phyloP scores from a whole-genome alignment of 2,113 vertebrate species.

The Rhabdornis inornatus region DNA sequence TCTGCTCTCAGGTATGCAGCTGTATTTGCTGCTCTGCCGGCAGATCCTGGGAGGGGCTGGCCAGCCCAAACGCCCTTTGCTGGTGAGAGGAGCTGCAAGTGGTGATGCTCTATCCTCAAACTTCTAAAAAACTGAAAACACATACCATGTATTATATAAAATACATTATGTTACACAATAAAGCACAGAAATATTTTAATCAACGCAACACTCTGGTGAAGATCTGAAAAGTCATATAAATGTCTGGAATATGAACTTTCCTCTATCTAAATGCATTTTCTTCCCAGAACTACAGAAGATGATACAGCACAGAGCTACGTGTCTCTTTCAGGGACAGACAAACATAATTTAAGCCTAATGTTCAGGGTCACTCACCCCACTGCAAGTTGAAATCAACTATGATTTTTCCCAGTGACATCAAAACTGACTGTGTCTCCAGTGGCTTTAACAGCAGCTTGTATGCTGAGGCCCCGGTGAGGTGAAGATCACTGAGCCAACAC shows the following conservation, averaged over 20 bases:
- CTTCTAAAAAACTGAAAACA: not conserved
- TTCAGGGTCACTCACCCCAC: not conserved
- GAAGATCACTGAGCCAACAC: not conserved
- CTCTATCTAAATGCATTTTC: not conserved
- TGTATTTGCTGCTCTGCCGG: not conserved
- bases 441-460: not conserved
- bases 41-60: not conserved
- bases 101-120: conserved; percentile 8
- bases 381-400: not conserved
- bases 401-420: not conserved
- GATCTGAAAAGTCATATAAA: not conserved
- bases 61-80: not conserved
- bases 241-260: not conserved
- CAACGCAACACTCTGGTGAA: not conserved
- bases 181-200: not conserved
- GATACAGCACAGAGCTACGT: not conserved
- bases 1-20: not conserved
- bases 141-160: not conserved
- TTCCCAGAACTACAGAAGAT: not conserved
- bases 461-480: not conserved
- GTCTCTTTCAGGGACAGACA: not conserved
- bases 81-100: not conserved
- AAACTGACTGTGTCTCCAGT: not conserved
- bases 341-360: not conserved
- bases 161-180: not conserved